Percentiles rank a stretch among this genome's conserved stretches.
phyloP scores from a whole-genome alignment of 2,888 invertebrate species.

The Cepaea hortensis region DNA sequence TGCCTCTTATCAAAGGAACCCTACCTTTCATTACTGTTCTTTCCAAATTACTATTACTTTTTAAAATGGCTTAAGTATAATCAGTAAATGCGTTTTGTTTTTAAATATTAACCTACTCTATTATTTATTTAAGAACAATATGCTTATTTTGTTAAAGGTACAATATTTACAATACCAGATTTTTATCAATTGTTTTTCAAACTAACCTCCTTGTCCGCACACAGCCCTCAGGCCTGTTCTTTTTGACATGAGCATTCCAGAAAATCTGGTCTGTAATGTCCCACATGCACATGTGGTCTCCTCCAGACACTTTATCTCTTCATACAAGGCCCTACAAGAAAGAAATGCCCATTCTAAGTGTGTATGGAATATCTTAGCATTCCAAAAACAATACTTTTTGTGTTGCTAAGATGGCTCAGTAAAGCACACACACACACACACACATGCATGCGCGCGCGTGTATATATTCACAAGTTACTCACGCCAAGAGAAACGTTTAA shows the following conservation, averaged over 20 bases:
- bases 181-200: background rate
- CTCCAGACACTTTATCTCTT: slow-evolving; percentile 25
- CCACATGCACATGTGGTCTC: slow-evolving; percentile 13
- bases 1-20: no score
- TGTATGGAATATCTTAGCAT: background rate
- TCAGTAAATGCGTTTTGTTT: background rate
- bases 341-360: background rate
- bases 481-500: no score
- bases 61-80: no score
- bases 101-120: background rate
- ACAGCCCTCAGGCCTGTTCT: background rate
- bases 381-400: background rate
- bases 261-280: slow-evolving; percentile 9
- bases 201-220: slow-evolving; percentile 43
- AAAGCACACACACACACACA: background rate
- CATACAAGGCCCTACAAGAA: background rate
- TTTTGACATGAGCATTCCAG: background rate
- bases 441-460: background rate
- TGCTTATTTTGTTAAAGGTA: background rate
- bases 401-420: background rate
- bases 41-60: no score
- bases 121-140: background rate
- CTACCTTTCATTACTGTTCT: no score
- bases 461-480: background rate
- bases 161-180: background rate